Percentiles rank a stretch among this genome's conserved stretches.
phyloP scores from a whole-genome alignment of 2,113 vertebrate species.

The Cheilinus undulatus region DNA sequence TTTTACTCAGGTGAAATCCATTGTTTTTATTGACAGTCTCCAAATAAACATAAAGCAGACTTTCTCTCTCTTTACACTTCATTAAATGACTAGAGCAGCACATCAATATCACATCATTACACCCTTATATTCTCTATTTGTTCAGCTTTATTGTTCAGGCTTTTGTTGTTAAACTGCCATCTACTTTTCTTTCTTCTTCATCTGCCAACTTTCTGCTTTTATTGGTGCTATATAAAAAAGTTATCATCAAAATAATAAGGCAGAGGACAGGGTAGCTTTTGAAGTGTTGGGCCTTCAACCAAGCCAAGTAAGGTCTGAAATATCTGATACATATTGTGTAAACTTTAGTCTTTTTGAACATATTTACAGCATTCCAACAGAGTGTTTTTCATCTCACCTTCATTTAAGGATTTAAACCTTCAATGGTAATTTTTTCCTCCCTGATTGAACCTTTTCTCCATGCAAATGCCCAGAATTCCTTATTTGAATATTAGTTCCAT shows the following conservation, averaged over 20 bases:
- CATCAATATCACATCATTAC: not conserved
- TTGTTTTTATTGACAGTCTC: too few species aligned
- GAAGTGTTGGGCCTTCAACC: not conserved
- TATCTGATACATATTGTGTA: too few species aligned
- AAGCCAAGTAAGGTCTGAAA: too few species aligned
- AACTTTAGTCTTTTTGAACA: not conserved
- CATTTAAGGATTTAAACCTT: constrained; percentile 6
- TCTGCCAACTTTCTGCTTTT: not conserved
- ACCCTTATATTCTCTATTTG: not conserved
- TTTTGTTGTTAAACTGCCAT: not conserved
- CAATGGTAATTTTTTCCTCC: not conserved
- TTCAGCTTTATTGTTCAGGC: not conserved
- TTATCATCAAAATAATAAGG: not conserved
- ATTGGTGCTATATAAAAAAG: not conserved
- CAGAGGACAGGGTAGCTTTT: not conserved
- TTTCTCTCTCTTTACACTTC: not conserved
- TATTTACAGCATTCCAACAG: not conserved
- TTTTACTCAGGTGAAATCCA: too few species aligned
- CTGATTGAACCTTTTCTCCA: constrained; percentile 4
- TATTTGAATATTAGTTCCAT: constrained; percentile 19
- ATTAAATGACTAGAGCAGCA: not conserved
- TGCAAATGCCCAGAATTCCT: constrained; percentile 13
- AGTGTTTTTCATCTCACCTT: not conserved
- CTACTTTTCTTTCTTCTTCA: not conserved
- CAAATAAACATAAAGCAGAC: not conserved